phyloP scores from a whole-genome alignment of 92 coral and sea anemone genomes.

The Zoanthus solanderi region DNA sequence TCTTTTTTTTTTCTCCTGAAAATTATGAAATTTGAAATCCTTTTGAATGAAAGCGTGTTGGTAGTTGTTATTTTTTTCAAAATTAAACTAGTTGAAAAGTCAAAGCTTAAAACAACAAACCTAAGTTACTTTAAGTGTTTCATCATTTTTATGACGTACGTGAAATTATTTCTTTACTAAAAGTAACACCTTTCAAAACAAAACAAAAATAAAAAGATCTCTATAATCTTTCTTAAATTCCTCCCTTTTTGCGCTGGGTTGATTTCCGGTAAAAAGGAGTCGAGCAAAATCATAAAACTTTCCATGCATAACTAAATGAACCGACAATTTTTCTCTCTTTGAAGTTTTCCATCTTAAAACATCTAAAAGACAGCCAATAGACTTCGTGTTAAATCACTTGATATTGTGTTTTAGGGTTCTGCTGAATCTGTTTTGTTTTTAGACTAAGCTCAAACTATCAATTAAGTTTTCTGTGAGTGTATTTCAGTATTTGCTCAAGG shows the following conservation, averaged over 20 bases:
- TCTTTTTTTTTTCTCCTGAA: too few relatives aligned
- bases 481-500: neutral
- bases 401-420: neutral
- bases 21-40: too few relatives aligned
- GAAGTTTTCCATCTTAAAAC: neutral
- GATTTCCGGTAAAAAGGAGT: constrained; percentile 16
- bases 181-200: constrained; percentile 15
- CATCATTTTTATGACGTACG: neutral
- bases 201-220: constrained; percentile 4
- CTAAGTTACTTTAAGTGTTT: neutral
- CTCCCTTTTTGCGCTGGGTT: neutral
- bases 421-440: neutral
- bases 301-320: neutral
- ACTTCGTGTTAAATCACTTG: neutral
- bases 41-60: too few relatives aligned
- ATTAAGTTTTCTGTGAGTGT: constrained; percentile 1
- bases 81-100: too few relatives aligned
- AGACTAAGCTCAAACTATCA: neutral
- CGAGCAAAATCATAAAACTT: neutral
- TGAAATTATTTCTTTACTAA: neutral
- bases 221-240: neutral
- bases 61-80: too few relatives aligned
- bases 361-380: constrained; percentile 4
- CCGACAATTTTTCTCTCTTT: neutral
- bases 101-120: neutral